Base-by-base conservation (phyloP, 2,888 invertebrate genomes). In the Prenolepis imparis region DNA sequence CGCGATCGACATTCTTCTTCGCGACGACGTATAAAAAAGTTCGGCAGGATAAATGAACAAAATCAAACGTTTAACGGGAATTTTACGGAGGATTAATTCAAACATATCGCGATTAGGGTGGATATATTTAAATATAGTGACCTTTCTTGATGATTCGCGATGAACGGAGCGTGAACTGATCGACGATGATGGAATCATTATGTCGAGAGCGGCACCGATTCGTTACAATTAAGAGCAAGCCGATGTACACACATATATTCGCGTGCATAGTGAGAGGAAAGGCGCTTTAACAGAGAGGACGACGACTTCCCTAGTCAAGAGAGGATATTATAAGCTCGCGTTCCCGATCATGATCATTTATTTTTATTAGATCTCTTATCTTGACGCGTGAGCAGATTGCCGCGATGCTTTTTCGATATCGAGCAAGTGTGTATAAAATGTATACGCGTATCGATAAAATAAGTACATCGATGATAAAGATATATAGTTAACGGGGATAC, bases 141-240 rank as follows among this genome's bases (percentile, higher is more conserved):
- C 18, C 68, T 66, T 72, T 52, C 80, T 82, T 73, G 85, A 72
- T 89, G 90, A 88, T 89, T 90, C 74, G 85, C 73, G 84, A 84
- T 87, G 92, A 92, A 90, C 91, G 92, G 90, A 92, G 92, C 92
- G 85, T 85, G 85, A 87, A 85, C 86, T 85, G 86, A 89, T 87
- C 87, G 89, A 89, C 88, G 82, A 83, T 82, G 83, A 86, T 83
- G 61, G 77, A 87, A 86, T 87, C 86, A 89, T 89, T 89, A 85
- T 28, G 28, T 84, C 72, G 66, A 66, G 68, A 68, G 70, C 81
- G 70, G 73, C 82, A 78, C 61, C 61, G 63, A 87, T 83, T 32
- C 68, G 55, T 75, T 67, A 32, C 66, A 36, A n/a, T n/a, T n/a
- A n/a, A 41, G 48, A 66, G 21, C 64, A 55, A 44, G 3, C 24